Evolutionary conservation across 2,113 vertebrate genomes (phyloP).

Genomic region (Gallinago jamesoni): DNA sequence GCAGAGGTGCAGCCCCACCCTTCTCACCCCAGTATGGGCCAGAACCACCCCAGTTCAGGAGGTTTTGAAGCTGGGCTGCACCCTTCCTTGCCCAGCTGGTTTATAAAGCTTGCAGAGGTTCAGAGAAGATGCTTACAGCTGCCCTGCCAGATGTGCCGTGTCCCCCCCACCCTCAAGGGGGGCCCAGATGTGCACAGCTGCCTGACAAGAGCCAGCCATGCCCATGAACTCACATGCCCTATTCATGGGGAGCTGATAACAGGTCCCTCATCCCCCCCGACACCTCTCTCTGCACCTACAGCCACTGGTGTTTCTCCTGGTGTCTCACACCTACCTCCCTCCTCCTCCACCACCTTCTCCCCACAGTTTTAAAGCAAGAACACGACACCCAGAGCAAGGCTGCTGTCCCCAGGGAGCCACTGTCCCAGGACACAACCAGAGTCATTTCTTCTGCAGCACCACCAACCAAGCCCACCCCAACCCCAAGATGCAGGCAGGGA

Average conservation of each 20-base stretch:
- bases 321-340: not conserved
- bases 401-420: not conserved
- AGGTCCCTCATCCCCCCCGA: not conserved
- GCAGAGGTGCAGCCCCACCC: too few species aligned
- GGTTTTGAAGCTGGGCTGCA: not conserved
- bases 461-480: not conserved
- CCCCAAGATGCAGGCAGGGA: not conserved
- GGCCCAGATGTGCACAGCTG: not conserved
- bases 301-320: not conserved
- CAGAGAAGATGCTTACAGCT: not conserved
- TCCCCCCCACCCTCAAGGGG: too few species aligned
- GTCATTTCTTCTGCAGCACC: not conserved
- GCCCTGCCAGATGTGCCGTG: not conserved
- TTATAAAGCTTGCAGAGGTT: not conserved
- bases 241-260: not conserved
- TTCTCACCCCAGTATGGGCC: not conserved
- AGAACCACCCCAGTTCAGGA: not conserved
- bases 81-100: not conserved
- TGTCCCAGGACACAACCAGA: not conserved
- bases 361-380: not conserved
- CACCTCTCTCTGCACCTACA: not conserved
- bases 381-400: not conserved
- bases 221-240: not conserved
- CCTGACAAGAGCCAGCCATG: not conserved
- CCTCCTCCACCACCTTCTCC: not conserved